phyloP scores from a whole-genome alignment of 2,888 invertebrate species.

The Dicranocentrus wangi region DNA sequence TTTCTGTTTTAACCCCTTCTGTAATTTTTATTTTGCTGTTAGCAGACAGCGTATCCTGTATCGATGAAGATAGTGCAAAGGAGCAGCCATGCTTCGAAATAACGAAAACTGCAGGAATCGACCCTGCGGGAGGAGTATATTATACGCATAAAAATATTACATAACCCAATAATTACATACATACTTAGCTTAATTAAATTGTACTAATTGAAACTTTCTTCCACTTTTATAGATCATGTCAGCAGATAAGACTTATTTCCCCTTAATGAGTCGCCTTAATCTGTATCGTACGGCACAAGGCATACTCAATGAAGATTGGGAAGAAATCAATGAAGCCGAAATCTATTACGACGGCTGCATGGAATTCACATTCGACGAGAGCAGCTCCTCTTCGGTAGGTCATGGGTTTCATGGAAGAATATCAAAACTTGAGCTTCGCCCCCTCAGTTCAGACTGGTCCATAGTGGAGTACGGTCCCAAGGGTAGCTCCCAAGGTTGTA shows the following conservation, averaged over 20 bases:
- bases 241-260: conserved; percentile 7
- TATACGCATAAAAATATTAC: background rate
- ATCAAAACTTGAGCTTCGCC: background rate
- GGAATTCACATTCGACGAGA: background rate
- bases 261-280: conserved; percentile 22
- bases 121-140: background rate
- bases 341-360: conserved; percentile 5
- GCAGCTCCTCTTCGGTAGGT: background rate
- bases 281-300: background rate
- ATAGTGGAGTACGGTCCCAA: too few relatives aligned
- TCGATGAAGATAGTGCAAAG: background rate
- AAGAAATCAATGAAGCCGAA: background rate
- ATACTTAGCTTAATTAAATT: background rate
- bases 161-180: background rate
- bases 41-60: too few relatives aligned
- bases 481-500: too few relatives aligned
- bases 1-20: too few relatives aligned
- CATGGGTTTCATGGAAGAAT: background rate
- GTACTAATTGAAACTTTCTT: background rate
- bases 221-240: background rate
- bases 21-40: too few relatives aligned
- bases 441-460: too few relatives aligned
- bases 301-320: background rate
- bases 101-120: background rate
- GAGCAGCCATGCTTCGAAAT: conserved; percentile 15